Evolutionary conservation across 2,797 vertebrate genomes (phyloP).

Genomic region (Syngnathus rostellatus): DNA sequence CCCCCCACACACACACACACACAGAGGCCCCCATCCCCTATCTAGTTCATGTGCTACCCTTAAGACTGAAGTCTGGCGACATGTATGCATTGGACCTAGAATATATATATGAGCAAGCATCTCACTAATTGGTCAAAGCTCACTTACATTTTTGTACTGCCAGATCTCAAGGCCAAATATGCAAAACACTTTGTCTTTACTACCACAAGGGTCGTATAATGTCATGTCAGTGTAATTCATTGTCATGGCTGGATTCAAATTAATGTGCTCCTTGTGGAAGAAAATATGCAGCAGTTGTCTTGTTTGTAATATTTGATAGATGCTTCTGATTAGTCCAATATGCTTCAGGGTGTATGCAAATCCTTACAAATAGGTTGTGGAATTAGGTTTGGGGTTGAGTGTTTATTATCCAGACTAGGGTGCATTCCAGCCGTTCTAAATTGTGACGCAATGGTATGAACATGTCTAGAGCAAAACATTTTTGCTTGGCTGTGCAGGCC

Average conservation of each 20-base stretch:
- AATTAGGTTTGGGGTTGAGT: not conserved
- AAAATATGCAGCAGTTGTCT: constrained; percentile 1
- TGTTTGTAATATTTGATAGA: constrained; percentile 4
- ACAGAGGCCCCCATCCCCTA: too few species aligned
- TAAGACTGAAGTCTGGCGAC: too few species aligned
- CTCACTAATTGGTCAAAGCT: not conserved
- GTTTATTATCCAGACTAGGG: not conserved
- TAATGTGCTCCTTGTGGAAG: not conserved
- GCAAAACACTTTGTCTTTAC: not conserved
- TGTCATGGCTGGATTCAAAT: not conserved
- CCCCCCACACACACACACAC: too few species aligned
- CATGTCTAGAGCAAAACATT: not conserved
- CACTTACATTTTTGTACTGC: not conserved
- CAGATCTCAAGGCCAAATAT: not conserved
- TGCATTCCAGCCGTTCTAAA: not conserved
- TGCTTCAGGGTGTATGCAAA: not conserved
- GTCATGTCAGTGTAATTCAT: not conserved
- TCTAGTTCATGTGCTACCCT: too few species aligned
- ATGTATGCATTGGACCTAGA: not conserved
- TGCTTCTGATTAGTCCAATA: not conserved
- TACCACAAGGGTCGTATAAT: not conserved
- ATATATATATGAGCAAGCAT: not conserved
- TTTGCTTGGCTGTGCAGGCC: not conserved
- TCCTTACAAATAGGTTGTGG: not conserved
- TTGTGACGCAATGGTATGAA: not conserved